Percentiles rank a stretch among this genome's conserved stretches.
Conservation (phyloP, 2,888 invertebrate species). For the Pandemis heparana region DNA sequence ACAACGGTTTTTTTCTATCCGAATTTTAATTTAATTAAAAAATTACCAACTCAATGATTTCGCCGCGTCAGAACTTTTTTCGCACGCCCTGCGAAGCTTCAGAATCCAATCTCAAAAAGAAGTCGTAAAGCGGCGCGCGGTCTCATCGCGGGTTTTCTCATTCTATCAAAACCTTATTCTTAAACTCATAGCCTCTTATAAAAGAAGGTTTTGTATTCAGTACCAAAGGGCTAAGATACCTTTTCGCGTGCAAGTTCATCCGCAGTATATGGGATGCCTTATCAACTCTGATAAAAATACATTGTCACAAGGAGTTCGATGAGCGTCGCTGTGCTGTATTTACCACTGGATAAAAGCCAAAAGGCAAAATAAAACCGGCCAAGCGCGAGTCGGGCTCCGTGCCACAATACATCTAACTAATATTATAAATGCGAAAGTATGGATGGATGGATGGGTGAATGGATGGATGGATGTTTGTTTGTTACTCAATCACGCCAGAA, state of each 20-base stretch:
- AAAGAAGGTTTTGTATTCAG: slow-evolving; percentile 1
- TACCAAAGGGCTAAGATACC: background rate
- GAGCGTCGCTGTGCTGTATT: slow-evolving; percentile 25
- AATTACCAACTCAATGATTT: background rate
- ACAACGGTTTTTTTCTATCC: no score
- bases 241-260: background rate
- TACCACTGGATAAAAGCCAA: slow-evolving; percentile 17
- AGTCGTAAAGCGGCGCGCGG: slow-evolving; percentile 76
- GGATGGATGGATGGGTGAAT: no score
- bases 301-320: slow-evolving; percentile 67
- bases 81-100: slow-evolving; percentile 9
- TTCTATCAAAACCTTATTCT: slow-evolving; percentile 15
- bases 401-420: no score
- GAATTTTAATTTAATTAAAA: no score
- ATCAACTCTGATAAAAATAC: slow-evolving; percentile 78
- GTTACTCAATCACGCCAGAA: no score
- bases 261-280: slow-evolving; percentile 54
- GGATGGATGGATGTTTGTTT: no score
- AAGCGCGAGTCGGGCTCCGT: no score
- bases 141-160: slow-evolving; percentile 65
- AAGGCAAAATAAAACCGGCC: background rate
- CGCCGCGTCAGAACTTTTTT: slow-evolving; percentile 12
- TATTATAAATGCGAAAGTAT: no score
- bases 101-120: slow-evolving; percentile 59
- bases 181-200: background rate